These are phyloP conservation scores for Pimephales promelas DNA, from an alignment of 2,113 vertebrate species.

Conservation along the genomic window DNA sequence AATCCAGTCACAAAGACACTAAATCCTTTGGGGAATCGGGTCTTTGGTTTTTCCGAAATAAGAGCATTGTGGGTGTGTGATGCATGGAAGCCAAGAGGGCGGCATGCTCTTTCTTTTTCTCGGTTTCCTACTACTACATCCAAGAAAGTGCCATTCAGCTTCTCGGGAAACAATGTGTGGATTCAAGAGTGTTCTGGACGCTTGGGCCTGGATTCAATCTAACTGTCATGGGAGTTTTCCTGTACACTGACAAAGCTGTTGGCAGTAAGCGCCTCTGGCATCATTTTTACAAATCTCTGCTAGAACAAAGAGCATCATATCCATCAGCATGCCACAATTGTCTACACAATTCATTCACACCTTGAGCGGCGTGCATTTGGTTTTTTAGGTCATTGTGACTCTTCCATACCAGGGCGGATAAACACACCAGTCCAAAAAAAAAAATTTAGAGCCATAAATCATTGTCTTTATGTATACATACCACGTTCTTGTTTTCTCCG, in stretches of 20 bases:
- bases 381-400: conserved; percentile 26
- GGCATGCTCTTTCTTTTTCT: conserved; percentile 26
- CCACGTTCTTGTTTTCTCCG: conserved; percentile 52
- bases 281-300: conserved; percentile 17
- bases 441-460: conserved; percentile 56
- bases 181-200: conserved; percentile 39
- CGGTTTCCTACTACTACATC: conserved; percentile 37
- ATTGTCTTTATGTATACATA: conserved; percentile 54
- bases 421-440: conserved; percentile 18
- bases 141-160: conserved; percentile 51
- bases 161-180: conserved; percentile 46
- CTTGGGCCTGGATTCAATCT: conserved; percentile 50
- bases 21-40: conserved; percentile 37
- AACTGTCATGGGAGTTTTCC: conserved; percentile 48
- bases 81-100: conserved; percentile 29
- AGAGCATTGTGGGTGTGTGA: background rate
- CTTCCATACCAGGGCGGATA: conserved; percentile 1
- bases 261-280: conserved; percentile 19
- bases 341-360: conserved; percentile 34
- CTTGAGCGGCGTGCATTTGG: conserved; percentile 9
- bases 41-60: conserved; percentile 48
- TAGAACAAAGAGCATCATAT: conserved; percentile 33
- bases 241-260: conserved; percentile 43
- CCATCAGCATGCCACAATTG: conserved; percentile 3
- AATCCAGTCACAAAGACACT: conserved; percentile 46